These are phyloP conservation scores for Paraplagusia blochii DNA, from an alignment of 2,113 vertebrate species.

Conservation along the genomic window DNA sequence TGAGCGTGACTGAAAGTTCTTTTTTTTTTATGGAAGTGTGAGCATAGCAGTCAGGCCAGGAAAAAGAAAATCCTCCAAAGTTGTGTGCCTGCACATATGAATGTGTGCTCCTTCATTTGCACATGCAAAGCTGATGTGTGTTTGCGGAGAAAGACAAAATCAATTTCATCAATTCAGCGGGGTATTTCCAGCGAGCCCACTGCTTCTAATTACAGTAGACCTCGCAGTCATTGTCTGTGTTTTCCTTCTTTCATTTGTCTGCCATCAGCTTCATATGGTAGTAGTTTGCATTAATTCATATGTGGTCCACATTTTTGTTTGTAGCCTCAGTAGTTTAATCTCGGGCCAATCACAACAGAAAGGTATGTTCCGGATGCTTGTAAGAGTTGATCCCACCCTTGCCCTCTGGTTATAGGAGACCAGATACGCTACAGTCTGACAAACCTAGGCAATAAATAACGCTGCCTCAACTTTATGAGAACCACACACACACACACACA, in stretches of 20 bases:
- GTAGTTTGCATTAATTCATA: slow-evolving; percentile 72
- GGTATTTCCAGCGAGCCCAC: slow-evolving; percentile 62
- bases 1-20: slow-evolving; percentile 41
- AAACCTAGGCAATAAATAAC: slow-evolving; percentile 16
- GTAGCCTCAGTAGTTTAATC: slow-evolving; percentile 62
- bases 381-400: slow-evolving; percentile 34
- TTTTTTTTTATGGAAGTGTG: slow-evolving; percentile 66
- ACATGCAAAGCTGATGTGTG: slow-evolving; percentile 27
- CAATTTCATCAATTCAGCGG: slow-evolving; percentile 68
- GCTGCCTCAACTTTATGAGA: neutral
- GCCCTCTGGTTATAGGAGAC: slow-evolving; percentile 38
- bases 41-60: slow-evolving; percentile 55
- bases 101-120: slow-evolving; percentile 17
- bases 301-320: slow-evolving; percentile 59
- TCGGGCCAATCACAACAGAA: slow-evolving; percentile 61
- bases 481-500: too few relatives aligned
- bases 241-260: slow-evolving; percentile 58
- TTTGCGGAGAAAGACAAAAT: slow-evolving; percentile 55
- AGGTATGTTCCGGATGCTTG: slow-evolving; percentile 63
- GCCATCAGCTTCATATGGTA: slow-evolving; percentile 67
- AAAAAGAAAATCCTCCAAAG: slow-evolving; percentile 65
- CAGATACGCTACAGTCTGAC: slow-evolving; percentile 23
- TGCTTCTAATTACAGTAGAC: slow-evolving; percentile 71
- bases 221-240: slow-evolving; percentile 69
- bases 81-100: slow-evolving; percentile 36